Conservation (phyloP, 2,113 vertebrate species). For the Zeus faber region DNA sequence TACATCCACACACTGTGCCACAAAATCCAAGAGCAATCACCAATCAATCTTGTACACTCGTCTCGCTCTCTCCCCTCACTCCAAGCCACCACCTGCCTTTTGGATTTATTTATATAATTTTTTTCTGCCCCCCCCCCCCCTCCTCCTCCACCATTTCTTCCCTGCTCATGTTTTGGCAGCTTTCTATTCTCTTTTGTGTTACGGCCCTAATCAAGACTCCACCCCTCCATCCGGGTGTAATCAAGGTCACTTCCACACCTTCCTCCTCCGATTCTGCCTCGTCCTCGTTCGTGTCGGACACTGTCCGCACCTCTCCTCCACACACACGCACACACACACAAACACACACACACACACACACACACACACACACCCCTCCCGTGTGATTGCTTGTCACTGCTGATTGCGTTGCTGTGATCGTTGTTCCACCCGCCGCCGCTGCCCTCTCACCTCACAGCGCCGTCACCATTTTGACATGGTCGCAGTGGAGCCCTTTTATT, state of each 20-base stretch:
- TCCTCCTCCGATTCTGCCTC: neutral
- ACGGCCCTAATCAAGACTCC: too few relatives aligned
- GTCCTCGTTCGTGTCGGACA: neutral
- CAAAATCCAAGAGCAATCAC: constrained; percentile 64
- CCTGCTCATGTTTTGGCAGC: neutral
- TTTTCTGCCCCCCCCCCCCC: too few relatives aligned
- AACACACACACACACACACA: too few relatives aligned
- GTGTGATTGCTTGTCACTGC: constrained; percentile 56
- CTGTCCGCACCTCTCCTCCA: constrained; percentile 30
- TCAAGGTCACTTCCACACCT: constrained; percentile 32
- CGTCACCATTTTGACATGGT: constrained; percentile 32
- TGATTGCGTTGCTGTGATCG: constrained; percentile 55
- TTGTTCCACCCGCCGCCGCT: constrained; percentile 3
- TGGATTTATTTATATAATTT: too few relatives aligned
- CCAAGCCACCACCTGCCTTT: constrained; percentile 43
- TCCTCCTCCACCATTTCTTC: neutral
- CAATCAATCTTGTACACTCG: constrained; percentile 64
- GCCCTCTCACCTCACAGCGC: constrained; percentile 25
- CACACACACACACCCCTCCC: too few relatives aligned
- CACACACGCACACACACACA: too few relatives aligned
- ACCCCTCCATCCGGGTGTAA: too few relatives aligned
- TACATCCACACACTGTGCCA: constrained; percentile 57
- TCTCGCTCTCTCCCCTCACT: constrained; percentile 25
- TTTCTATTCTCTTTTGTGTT: too few relatives aligned
- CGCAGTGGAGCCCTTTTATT: constrained; percentile 36